Percentiles rank a stretch among this genome's conserved stretches.
Conservation (phyloP, 2,797 vertebrate genomes). For the Synaphobranchus kaupii region DNA sequence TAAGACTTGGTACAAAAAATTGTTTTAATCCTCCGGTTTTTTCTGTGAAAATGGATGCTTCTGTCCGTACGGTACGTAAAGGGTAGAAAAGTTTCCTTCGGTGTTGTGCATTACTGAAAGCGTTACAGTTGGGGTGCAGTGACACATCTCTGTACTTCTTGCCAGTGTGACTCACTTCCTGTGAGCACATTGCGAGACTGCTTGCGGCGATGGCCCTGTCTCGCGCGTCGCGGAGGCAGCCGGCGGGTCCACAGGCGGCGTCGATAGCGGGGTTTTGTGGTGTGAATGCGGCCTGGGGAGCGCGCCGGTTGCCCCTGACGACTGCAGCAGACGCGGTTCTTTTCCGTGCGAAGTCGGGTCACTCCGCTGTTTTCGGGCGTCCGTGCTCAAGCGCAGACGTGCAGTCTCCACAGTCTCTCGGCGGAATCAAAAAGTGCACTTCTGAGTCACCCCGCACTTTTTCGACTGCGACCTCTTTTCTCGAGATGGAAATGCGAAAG, state of each 20-base stretch:
- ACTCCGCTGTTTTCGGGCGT: not conserved
- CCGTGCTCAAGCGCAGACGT: not conserved
- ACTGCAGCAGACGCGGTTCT: not conserved
- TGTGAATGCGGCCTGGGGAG: not conserved
- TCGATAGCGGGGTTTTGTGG: not conserved
- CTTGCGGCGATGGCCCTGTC: constrained; percentile 11
- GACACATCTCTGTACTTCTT: constrained; percentile 17
- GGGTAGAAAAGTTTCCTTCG: constrained; percentile 5
- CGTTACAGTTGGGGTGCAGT: constrained; percentile 20
- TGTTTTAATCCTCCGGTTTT: constrained; percentile 16
- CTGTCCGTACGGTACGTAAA: not conserved
- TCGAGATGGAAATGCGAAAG: not conserved
- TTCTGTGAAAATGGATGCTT: not conserved
- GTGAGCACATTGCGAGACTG: not conserved
- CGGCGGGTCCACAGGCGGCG: not conserved
- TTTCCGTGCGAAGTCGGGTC: not conserved
- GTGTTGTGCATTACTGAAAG: constrained; percentile 6
- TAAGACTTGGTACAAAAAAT: constrained; percentile 63
- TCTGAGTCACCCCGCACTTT: not conserved
- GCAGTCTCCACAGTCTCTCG: not conserved
- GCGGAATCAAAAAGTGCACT: not conserved
- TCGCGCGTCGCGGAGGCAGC: not conserved
- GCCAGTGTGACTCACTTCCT: constrained; percentile 40
- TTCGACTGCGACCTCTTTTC: not conserved
- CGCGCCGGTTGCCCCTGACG: not conserved